phyloP scores from a whole-genome alignment of 2,113 vertebrate genomes.

The Odontophorus gujanensis region DNA sequence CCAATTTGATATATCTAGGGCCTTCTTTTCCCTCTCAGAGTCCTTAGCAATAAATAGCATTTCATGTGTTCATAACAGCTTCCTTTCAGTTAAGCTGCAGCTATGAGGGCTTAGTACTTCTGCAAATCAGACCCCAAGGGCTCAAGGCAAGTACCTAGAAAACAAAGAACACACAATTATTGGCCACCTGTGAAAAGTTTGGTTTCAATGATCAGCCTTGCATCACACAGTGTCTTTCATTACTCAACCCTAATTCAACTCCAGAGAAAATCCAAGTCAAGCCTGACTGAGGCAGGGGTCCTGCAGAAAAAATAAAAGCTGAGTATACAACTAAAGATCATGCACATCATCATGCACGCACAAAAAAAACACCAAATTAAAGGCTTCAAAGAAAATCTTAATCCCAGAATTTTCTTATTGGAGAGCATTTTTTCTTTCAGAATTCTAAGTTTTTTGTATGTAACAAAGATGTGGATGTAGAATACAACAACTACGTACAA shows the following conservation, averaged over 20 bases:
- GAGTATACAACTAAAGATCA: background rate
- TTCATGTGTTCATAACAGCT: constrained; percentile 34
- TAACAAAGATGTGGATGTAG: background rate
- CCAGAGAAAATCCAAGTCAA: constrained; percentile 11
- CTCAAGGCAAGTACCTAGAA: constrained; percentile 32
- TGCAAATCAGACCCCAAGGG: constrained; percentile 57
- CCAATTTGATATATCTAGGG: background rate
- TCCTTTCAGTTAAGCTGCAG: constrained; percentile 39
- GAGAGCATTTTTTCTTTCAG: background rate
- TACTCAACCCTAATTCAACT: constrained; percentile 35
- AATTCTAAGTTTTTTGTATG: background rate
- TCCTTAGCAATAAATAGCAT: constrained; percentile 36
- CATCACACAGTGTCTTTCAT: background rate
- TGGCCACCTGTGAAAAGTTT: constrained; percentile 45
- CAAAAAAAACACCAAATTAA: background rate
- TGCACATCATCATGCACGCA: background rate
- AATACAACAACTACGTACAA: background rate
- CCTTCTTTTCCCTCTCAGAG: background rate
- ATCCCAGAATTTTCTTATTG: background rate
- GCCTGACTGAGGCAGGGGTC: constrained; percentile 9
- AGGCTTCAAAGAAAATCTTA: background rate
- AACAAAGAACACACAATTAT: constrained; percentile 54
- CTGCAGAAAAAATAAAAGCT: constrained; percentile 35
- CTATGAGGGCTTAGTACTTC: constrained; percentile 28
- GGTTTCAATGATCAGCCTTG: constrained; percentile 48